Evolutionary conservation across 1,140 invertebrate genomes (phyloP), one percentile per base, ranked within the genome.

Genomic region (Anastrepha obliqua): DNA sequence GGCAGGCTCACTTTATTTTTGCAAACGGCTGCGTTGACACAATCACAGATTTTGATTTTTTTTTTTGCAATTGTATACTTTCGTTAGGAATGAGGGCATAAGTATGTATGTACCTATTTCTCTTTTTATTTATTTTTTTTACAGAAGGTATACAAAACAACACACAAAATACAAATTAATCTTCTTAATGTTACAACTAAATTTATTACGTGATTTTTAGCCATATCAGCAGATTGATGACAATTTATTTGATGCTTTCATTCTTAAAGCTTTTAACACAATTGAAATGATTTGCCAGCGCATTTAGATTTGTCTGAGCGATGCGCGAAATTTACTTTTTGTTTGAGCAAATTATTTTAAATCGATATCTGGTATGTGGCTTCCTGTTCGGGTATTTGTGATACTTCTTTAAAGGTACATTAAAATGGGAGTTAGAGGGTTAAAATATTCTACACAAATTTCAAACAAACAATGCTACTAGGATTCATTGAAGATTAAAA

Each of bases 131-230:
- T 6, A 55, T 55, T 55, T 55, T 55, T 55, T 55, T 55, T 55
- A 11, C 11, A 55, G 51, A 55, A 11, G 51, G n/a, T 8, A 51
- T 11, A 81, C 9, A 55, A 81, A 81, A 81, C 55, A 15, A 2
- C 55, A 86, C 85, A 87, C 60, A 87, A 87, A 67, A 81, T 90
- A 87, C 87, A 90, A 91, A 92, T 92, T 92, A 92, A 92, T 92
- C 91, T 92, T 91, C 90, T 89, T 92, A 92, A 92, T 92, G 91
- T 90, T 86, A 86, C 85, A 62, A 29, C 85, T 62, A 86, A 86
- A 62, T 60, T 62, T 59, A 86, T 86, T 87, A 67, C 87, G 85
- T 81, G 74, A 81, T 81, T 81, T 81, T 81, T 81, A 55, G 74
- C 74, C 74, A 81, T 81, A 81, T 81, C 74, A 81, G 51, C 47